These are phyloP conservation scores for Periplaneta americana DNA, from an alignment of 1,140 invertebrate genomes.

Conservation along the genomic window DNA sequence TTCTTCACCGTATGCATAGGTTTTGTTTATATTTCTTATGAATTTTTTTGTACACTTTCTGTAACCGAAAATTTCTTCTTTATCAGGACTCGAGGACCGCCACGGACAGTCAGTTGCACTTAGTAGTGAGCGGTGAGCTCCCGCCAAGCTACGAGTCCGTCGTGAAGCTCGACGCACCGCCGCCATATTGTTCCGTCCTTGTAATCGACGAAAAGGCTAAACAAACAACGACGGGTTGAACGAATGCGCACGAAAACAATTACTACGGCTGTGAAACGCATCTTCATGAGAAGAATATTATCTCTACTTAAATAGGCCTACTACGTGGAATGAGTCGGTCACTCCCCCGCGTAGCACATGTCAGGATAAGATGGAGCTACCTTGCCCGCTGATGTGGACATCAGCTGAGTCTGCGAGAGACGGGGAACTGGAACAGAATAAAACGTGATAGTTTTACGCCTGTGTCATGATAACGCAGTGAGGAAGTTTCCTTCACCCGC, in stretches of 20 bases:
- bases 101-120: slow-evolving; percentile 4
- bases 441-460: not conserved
- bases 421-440: not conserved
- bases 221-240: not conserved
- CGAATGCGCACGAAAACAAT: not conserved
- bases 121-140: not conserved
- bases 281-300: not conserved
- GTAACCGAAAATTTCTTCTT: not conserved
- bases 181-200: not conserved
- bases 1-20: too few species aligned
- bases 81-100: not conserved
- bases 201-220: not conserved
- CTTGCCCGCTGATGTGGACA: not conserved
- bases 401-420: not conserved
- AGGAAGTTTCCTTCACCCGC: not conserved
- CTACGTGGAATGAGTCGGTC: not conserved
- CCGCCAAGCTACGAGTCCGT: slow-evolving; percentile 17
- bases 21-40: too few species aligned
- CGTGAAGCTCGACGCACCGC: not conserved
- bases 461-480: not conserved
- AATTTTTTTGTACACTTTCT: not conserved
- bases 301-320: not conserved
- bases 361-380: not conserved
- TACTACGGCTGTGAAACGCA: not conserved
- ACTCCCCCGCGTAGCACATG: not conserved